Percentiles rank a stretch among this genome's conserved stretches.
phyloP scores from a whole-genome alignment of 2,113 vertebrate genomes.

The Manacus vitellinus region DNA sequence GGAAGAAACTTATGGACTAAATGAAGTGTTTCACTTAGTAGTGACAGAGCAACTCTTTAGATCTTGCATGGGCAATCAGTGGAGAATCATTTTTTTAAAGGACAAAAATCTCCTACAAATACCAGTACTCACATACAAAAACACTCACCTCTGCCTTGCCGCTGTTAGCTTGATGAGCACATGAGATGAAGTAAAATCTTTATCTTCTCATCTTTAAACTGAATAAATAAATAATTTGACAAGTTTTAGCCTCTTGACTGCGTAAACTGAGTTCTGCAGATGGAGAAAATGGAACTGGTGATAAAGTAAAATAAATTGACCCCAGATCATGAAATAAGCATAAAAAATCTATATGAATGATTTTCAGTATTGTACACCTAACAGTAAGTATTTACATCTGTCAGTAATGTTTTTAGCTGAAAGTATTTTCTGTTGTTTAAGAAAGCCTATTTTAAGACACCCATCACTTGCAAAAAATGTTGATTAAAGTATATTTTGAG shows the following conservation, averaged over 20 bases:
- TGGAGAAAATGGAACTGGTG: not conserved
- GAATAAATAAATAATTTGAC: not conserved
- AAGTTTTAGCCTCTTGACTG: not conserved
- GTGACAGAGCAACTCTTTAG: not conserved
- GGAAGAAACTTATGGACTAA: not conserved
- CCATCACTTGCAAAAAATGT: not conserved
- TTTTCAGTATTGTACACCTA: not conserved
- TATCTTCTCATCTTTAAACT: not conserved
- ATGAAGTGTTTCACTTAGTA: not conserved
- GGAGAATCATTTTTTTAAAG: not conserved
- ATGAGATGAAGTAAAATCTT: not conserved
- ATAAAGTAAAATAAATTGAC: not conserved
- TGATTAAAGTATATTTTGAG: slow-evolving; percentile 1
- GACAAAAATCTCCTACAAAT: not conserved
- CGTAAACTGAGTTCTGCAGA: not conserved
- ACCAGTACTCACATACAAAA: not conserved
- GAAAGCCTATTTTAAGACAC: not conserved
- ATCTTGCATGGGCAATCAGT: not conserved
- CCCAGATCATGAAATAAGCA: not conserved
- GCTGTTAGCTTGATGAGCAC: not conserved
- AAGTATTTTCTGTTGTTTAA: not conserved
- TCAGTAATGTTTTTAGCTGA: not conserved
- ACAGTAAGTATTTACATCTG: not conserved
- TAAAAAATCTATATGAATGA: not conserved
- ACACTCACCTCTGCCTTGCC: not conserved